A percentile compares a stretch with the other conserved stretches of the same genome.
Conservation (phyloP, 1,140 invertebrate genomes). For the Papilio polyxenes region DNA sequence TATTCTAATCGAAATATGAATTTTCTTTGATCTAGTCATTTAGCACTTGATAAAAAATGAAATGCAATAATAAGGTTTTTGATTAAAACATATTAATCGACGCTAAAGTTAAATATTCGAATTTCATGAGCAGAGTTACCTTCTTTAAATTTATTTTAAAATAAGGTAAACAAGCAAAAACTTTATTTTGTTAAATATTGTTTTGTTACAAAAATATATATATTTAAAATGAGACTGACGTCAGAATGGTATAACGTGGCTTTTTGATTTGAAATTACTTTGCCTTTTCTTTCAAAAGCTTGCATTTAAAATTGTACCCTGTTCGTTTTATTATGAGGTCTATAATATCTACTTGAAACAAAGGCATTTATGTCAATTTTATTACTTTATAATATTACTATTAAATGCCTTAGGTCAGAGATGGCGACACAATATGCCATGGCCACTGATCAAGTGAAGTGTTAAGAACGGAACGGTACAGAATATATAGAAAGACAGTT, state of each 20-base stretch:
- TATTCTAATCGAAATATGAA: conserved; percentile 48
- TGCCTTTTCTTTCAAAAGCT: conserved; percentile 1
- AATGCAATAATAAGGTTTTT: conserved; percentile 43
- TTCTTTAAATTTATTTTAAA: conserved; percentile 48
- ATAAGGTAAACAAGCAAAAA: conserved; percentile 39
- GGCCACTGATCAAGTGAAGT: too few species aligned
- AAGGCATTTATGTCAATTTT: background rate
- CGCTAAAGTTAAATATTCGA: conserved; percentile 34
- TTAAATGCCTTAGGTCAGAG: too few species aligned
- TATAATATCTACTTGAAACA: conserved; percentile 28
- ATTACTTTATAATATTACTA: too few species aligned
- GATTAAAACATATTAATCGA: conserved; percentile 19
- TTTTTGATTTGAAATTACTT: conserved; percentile 17
- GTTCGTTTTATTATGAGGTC: background rate
- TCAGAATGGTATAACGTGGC: background rate
- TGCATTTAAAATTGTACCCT: conserved; percentile 17
- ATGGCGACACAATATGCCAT: too few species aligned
- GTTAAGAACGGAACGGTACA: too few species aligned
- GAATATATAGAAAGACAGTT: too few species aligned
- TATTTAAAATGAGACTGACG: conserved; percentile 65
- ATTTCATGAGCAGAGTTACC: conserved; percentile 49
- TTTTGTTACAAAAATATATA: conserved; percentile 31
- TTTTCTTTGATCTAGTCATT: conserved; percentile 63
- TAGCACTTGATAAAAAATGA: conserved; percentile 48
- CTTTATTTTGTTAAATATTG: conserved; percentile 40